Base-by-base conservation (phyloP, 2,888 invertebrate genomes). In the Ophion ventricosus region DNA sequence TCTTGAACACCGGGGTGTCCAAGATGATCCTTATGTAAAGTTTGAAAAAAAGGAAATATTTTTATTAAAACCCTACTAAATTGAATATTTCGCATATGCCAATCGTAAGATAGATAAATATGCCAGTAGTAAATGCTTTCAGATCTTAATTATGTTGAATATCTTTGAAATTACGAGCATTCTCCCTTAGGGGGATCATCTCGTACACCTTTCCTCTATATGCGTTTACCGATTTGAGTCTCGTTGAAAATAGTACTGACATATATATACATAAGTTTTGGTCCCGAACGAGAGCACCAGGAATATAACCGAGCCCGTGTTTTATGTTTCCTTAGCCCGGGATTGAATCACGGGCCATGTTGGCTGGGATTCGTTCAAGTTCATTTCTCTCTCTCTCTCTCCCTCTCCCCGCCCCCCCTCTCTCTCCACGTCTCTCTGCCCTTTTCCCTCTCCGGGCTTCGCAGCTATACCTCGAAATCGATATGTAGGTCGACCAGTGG, bases 281-380 rank as follows among this genome's bases (percentile, higher is more conserved):
- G 10, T 8, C 29, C 10, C 17, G 17, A 17, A 11, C 70, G 4
- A 20, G 20, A 26, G 20, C 29, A 14, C 23, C 20, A 4, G n/a
- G 56, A 56, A 56, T 56, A 7, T n/a, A 56, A 29, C 49, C n/a
- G 49, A 54, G 26, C 43, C 43, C 25, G 49, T 49, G 20, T 14
- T 54, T 70, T 56, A 14, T 14, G 14, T 54, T 49, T 29, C 49
- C 43, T 69, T 69, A 11, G 14, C 17, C 49, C 17, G 57, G 40
- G 35, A 57, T 72, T 57, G 23, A 72, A 72, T 72, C 57, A 72
- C 57, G 20, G 23, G 35, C 35, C 23, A 20, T 23, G 72, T 72
- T 29, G 40, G 35, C 56, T 72, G 35, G 35, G n/a, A 61, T 82
- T 77, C 82, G 66, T 82, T 61, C 66, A 67, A 72, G 72, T 72